Evolutionary conservation across 2,797 vertebrate genomes (phyloP).

Genomic region (Carduelis carduelis): DNA sequence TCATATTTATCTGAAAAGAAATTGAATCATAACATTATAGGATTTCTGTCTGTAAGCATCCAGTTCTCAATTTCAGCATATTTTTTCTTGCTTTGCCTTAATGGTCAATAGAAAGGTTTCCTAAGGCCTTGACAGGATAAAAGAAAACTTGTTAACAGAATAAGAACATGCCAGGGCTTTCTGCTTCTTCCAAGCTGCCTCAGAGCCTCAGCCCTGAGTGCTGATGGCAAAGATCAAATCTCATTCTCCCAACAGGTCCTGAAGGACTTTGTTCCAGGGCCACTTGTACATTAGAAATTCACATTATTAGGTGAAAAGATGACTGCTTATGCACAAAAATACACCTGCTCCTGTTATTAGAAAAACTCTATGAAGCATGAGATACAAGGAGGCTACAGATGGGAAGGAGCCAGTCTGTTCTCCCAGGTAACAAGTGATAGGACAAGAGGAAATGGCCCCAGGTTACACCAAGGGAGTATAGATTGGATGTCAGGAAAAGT

Average conservation of each 20-base stretch:
- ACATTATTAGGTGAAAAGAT: slow-evolving; percentile 28
- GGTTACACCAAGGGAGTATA: neutral
- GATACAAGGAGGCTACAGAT: neutral
- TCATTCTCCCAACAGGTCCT: slow-evolving; percentile 20
- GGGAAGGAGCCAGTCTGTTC: neutral
- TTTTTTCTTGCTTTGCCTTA: slow-evolving; percentile 41
- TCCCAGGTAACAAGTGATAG: neutral
- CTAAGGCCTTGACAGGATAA: slow-evolving; percentile 30
- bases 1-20: slow-evolving; percentile 42
- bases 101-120: slow-evolving; percentile 35
- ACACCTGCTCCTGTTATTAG: neutral
- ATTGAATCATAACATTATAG: slow-evolving; percentile 27
- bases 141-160: slow-evolving; percentile 54
- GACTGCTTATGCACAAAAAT: neutral
- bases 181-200: slow-evolving; percentile 24
- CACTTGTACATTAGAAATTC: slow-evolving; percentile 14
- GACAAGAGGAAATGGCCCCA: neutral
- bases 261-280: neutral
- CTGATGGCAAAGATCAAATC: neutral
- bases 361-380: neutral
- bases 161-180: slow-evolving; percentile 26
- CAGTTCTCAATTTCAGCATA: slow-evolving; percentile 27
- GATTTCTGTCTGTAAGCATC: slow-evolving; percentile 42
- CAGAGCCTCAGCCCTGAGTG: neutral
- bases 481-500: neutral